Evolutionary conservation across 2,797 vertebrate species (phyloP), one percentile per base, ranked within the genome.

Genomic region (Thamnophis elegans): DNA sequence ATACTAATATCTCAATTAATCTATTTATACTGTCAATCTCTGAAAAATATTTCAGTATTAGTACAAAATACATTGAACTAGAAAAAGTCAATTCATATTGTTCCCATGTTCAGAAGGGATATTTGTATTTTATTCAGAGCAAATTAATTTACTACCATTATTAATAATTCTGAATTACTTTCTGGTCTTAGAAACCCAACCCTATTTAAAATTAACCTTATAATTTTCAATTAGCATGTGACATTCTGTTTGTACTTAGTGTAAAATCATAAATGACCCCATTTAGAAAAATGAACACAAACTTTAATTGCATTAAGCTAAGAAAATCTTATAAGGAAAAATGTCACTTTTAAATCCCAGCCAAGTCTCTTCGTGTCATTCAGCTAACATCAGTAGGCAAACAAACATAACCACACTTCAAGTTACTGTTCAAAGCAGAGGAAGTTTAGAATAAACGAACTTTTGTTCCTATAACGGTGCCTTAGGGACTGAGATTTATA

Each of bases 391-490:
- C 91, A 78, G 82, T 0, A 92, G 22, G 65, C 90, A 94, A 11
- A 92, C 91, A 91, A 92, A 94, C 92, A 93, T 89, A 89, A 89
- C 7, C 92, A 94, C 51, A 59, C 51, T 91, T 92, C 90, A 95
- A 95, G 65, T 93, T 88, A 36, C 25, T 94, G 93, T 12, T 89
- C 91, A 96, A 65, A 58, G 8, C 55, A 85, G 53, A 95, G 20
- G 90, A 94, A 92, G 62, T 94, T 95, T 95, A 90, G 60, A 51
- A 96, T n/a, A 91, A 96, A 93, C 94, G 96, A 95, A 65, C 85
- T 85, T 95, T 96, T 97, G 95, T 97, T 97, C 93, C 85, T 87
- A 95, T 92, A n/a, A 95, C 94, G 96, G 89, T 95, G 97, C 97
- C 97, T 96, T 93, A 94, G 97, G 97, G 88, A 96, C 92, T 93